Conservation (phyloP, 2,797 vertebrate genomes). For the Sebastes steindachneri region DNA sequence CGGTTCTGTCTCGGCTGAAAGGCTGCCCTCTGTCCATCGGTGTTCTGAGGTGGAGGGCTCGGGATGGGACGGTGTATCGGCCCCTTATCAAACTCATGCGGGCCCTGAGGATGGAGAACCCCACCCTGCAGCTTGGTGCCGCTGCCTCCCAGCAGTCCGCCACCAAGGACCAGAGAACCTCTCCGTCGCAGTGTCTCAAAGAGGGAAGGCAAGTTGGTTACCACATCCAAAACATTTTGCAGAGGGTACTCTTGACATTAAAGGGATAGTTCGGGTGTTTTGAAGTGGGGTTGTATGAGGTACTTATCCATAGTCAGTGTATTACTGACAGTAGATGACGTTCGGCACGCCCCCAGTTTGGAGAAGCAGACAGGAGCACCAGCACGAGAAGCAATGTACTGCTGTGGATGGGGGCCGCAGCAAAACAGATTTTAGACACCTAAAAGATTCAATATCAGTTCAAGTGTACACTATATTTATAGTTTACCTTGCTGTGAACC, state of each 20-base stretch:
- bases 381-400: no score
- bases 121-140: constrained; percentile 72
- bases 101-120: constrained; percentile 81
- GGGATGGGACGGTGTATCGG: constrained; percentile 73
- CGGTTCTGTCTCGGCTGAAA: constrained; percentile 79
- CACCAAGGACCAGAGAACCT: constrained; percentile 4
- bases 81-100: constrained; percentile 83
- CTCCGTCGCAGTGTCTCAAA: constrained; percentile 71
- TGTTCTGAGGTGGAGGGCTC: constrained; percentile 79
- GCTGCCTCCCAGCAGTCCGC: constrained; percentile 14
- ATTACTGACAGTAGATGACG: no score
- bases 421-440: no score
- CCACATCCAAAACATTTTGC: not conserved
- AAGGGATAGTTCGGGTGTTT: not conserved
- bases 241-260: not conserved
- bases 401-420: no score
- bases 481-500: accelerated
- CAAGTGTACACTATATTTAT: no score
- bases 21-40: constrained; percentile 78
- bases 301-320: no score
- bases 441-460: no score
- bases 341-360: no score
- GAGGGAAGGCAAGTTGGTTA: constrained; percentile 79
- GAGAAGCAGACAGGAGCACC: no score
- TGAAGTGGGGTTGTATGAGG: no score